Percentiles rank a stretch among this genome's conserved stretches.
Conservation (phyloP, 1,140 invertebrate genomes). For the Microplitis mediator region DNA sequence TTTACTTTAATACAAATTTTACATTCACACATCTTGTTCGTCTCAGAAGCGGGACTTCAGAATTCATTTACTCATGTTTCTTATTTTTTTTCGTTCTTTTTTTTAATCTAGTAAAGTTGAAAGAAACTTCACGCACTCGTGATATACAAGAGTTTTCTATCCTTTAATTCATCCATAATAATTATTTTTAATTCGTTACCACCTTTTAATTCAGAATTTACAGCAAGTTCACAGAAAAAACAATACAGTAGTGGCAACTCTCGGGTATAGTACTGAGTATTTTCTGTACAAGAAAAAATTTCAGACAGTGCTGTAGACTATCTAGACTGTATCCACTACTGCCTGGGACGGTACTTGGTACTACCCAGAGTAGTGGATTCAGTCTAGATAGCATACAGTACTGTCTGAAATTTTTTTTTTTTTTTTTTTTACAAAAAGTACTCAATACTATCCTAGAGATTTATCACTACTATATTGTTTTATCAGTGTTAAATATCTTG, state of each 20-base stretch:
- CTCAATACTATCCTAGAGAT: no score
- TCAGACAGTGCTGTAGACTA: no score
- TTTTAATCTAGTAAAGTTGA: slow-evolving; percentile 19
- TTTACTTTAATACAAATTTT: slow-evolving; percentile 60
- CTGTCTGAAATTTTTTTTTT: no score
- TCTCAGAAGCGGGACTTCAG: slow-evolving; percentile 43
- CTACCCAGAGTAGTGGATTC: no score
- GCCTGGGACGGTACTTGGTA: no score
- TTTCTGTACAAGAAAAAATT: no score
- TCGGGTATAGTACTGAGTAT: no score
- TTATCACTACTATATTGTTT: no score
- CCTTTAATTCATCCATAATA: slow-evolving; percentile 6
- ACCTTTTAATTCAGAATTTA: background rate
- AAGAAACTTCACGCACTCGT: slow-evolving; percentile 26
- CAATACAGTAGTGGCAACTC: no score
- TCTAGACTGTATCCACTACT: no score
- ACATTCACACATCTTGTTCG: slow-evolving; percentile 53
- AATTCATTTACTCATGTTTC: slow-evolving; percentile 42
- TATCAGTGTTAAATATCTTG: background rate
- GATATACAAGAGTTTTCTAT: slow-evolving; percentile 24
- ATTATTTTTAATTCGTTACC: background rate
- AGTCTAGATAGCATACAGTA: no score
- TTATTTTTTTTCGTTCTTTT: slow-evolving; percentile 35
- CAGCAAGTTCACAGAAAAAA: background rate
- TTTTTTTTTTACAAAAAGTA: no score